A percentile compares a stretch with the other conserved stretches of the same genome.
Conservation (phyloP, 2,797 vertebrate genomes). For the Micromesistius poutassou region DNA sequence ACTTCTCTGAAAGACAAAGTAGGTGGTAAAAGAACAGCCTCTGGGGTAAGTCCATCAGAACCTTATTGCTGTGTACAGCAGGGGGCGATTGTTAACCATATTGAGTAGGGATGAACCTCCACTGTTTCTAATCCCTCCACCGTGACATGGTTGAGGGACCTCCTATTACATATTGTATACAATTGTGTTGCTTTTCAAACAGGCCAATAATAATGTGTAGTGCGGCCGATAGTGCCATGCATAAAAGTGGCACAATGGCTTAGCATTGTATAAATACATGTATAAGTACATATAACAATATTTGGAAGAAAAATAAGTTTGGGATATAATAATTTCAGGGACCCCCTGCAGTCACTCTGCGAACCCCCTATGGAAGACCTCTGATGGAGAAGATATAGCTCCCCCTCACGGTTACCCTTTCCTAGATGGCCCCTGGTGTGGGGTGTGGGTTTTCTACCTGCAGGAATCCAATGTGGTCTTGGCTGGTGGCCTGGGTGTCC, state of each 20-base stretch:
- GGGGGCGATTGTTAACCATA: not conserved
- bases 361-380: no score
- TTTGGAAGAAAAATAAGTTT: no score
- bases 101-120: not conserved
- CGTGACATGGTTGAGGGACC: no score
- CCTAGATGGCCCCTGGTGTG: not conserved
- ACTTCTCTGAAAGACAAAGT: not conserved
- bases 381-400: not conserved
- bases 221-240: no score
- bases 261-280: no score
- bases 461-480: conserved; percentile 75
- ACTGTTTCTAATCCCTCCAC: not conserved
- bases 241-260: no score
- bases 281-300: no score
- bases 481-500: conserved; percentile 66
- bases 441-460: conserved; percentile 50
- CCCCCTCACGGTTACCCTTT: not conserved
- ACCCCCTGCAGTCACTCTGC: no score
- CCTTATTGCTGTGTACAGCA: not conserved
- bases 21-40: not conserved
- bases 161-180: no score
- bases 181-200: no score
- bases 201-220: no score
- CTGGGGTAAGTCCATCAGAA: not conserved
- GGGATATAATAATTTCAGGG: no score